Conservation (phyloP, 2,113 vertebrate species). For the Mormyrus iriodes region DNA sequence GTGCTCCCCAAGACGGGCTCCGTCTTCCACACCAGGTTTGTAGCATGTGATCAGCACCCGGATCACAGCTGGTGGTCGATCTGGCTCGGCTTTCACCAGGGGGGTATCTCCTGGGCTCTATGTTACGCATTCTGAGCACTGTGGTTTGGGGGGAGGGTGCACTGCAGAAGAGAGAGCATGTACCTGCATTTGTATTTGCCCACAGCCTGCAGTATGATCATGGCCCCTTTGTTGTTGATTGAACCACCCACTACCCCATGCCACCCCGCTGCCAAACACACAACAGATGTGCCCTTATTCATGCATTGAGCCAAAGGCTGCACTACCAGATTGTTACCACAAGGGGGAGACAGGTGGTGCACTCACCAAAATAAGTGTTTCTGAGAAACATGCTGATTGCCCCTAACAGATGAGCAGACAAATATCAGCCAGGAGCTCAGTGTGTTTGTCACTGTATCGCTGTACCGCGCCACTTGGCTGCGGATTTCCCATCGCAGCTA, state of each 20-base stretch:
- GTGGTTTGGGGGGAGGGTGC: neutral
- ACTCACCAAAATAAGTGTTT: neutral
- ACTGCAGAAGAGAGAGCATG: neutral
- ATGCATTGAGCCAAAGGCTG: neutral
- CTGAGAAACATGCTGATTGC: neutral
- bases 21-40: constrained; percentile 59
- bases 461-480: too few relatives aligned
- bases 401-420: neutral
- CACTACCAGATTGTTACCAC: neutral
- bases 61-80: constrained; percentile 24
- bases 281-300: neutral
- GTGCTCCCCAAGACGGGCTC: constrained; percentile 53
- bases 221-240: neutral
- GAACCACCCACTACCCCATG: neutral
- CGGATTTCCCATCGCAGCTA: neutral
- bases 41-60: constrained; percentile 40
- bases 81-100: constrained; percentile 21
- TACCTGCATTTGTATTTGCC: neutral
- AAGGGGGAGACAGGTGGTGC: neutral
- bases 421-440: neutral
- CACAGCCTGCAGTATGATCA: neutral
- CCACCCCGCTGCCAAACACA: neutral
- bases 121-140: neutral
- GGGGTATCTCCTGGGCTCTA: constrained; percentile 5
- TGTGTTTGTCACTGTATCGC: neutral